A percentile compares a stretch with the other conserved stretches of the same genome.
Conservation (phyloP, 2,113 vertebrate species). For the Solenodon paradoxus region DNA sequence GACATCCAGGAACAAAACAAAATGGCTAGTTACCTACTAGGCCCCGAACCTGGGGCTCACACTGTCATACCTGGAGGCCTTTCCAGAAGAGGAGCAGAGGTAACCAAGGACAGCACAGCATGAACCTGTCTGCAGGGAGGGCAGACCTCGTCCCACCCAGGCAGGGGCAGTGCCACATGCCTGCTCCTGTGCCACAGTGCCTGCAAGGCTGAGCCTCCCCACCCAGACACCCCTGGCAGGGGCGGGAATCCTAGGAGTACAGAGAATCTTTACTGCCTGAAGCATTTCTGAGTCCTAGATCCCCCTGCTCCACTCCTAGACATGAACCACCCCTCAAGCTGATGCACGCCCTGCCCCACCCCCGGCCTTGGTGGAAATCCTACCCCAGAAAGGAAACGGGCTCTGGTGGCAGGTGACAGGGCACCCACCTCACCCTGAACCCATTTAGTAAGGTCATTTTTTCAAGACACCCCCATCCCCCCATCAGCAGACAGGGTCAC, state of each 20-base stretch:
- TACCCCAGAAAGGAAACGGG: neutral
- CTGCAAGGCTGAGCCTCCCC: neutral
- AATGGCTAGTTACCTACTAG: neutral
- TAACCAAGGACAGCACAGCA: neutral
- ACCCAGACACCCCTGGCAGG: too few species aligned
- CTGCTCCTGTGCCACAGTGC: too few species aligned
- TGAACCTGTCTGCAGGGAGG: neutral
- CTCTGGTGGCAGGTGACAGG: neutral
- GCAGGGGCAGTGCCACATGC: neutral
- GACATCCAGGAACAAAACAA: neutral
- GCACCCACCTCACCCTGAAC: neutral
- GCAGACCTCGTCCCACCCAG: neutral
- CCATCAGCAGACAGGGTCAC: neutral
- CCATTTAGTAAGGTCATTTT: neutral
- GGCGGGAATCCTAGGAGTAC: neutral
- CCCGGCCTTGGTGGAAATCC: neutral
- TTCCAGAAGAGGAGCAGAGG: neutral
- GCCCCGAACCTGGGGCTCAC: neutral
- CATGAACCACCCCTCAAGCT: too few species aligned
- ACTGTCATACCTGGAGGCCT: neutral
- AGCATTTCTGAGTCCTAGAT: neutral
- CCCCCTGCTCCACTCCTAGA: too few species aligned
- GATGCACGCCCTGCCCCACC: too few species aligned
- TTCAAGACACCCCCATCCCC: neutral
- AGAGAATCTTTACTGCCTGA: neutral